These are phyloP conservation scores for Latheticus oryzae DNA, from an alignment of 2,888 invertebrate species.

Conservation along the genomic window DNA sequence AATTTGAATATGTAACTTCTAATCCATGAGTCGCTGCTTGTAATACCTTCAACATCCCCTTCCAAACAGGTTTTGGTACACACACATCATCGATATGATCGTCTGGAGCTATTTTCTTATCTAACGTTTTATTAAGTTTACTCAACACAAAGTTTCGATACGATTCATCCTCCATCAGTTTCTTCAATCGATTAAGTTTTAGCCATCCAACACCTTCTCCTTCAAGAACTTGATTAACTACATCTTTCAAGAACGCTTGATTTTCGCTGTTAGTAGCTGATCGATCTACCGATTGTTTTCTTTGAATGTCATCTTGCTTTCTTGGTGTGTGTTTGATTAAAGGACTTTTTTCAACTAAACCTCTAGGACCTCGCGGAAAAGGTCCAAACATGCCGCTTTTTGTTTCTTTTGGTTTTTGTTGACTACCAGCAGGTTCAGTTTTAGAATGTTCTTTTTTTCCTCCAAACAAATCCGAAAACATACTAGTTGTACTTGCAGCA, in stretches of 20 bases:
- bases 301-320: slow-evolving; percentile 75
- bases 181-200: slow-evolving; percentile 90
- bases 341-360: slow-evolving; percentile 89
- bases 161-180: slow-evolving; percentile 98
- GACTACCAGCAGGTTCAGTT: slow-evolving; percentile 47
- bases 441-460: slow-evolving; percentile 67
- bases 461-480: slow-evolving; percentile 95
- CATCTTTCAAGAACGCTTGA: slow-evolving; percentile 93
- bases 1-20: slow-evolving; percentile 91
- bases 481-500: slow-evolving; percentile 91
- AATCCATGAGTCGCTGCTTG: slow-evolving; percentile 91
- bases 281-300: slow-evolving; percentile 76
- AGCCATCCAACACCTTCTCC: slow-evolving; percentile 98
- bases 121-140: slow-evolving; percentile 93
- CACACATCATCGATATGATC: slow-evolving; percentile 98
- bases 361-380: slow-evolving; percentile 83
- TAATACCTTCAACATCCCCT: slow-evolving; percentile 94
- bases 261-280: slow-evolving; percentile 88
- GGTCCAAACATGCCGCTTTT: slow-evolving; percentile 77
- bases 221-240: slow-evolving; percentile 84
- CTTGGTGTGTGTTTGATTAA: slow-evolving; percentile 85
- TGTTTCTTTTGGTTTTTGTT: slow-evolving; percentile 62
- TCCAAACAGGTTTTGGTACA: slow-evolving; percentile 91
- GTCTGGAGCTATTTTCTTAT: slow-evolving; percentile 91
- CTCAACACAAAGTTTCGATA: slow-evolving; percentile 96